Conservation (phyloP, 1,140 invertebrate species). For the Brachionus sp. region DNA sequence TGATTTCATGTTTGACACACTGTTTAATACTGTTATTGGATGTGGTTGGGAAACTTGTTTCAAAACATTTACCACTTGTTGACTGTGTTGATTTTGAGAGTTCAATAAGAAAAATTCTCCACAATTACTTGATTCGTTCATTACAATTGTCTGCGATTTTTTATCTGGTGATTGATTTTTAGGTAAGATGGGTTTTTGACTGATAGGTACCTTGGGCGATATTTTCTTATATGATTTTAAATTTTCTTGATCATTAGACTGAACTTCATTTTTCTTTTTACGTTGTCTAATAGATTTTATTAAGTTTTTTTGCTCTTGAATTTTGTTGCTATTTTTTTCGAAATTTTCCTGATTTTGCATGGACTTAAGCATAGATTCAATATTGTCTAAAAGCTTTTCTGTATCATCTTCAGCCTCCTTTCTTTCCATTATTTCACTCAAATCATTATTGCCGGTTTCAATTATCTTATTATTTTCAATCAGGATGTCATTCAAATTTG, state of each 20-base stretch:
- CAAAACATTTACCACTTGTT: not conserved
- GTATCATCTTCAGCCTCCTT: not conserved
- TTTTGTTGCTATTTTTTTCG: not conserved
- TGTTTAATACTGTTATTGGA: conserved; percentile 10
- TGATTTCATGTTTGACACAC: not conserved
- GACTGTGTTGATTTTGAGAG: not conserved
- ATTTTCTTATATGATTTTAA: not conserved
- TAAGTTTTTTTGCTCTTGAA: conserved; percentile 17
- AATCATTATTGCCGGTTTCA: not conserved
- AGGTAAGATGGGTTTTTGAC: not conserved
- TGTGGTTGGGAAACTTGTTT: not conserved
- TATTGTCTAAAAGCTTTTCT: conserved; percentile 24
- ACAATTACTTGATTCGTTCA: not conserved
- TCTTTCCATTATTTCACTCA: not conserved
- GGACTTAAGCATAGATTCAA: conserved; percentile 32
- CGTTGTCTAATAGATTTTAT: not conserved
- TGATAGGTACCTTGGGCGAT: not conserved
- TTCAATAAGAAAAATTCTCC: not conserved
- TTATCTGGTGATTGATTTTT: not conserved
- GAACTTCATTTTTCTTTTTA: not conserved
- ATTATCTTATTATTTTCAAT: not conserved
- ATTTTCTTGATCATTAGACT: not conserved
- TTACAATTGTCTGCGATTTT: not conserved
- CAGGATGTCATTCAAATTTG: not conserved
- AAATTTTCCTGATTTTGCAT: not conserved